Evolutionary conservation across 2,797 vertebrate genomes (phyloP), one percentile per base, ranked within the genome.

Genomic region (Falco berigora): DNA sequence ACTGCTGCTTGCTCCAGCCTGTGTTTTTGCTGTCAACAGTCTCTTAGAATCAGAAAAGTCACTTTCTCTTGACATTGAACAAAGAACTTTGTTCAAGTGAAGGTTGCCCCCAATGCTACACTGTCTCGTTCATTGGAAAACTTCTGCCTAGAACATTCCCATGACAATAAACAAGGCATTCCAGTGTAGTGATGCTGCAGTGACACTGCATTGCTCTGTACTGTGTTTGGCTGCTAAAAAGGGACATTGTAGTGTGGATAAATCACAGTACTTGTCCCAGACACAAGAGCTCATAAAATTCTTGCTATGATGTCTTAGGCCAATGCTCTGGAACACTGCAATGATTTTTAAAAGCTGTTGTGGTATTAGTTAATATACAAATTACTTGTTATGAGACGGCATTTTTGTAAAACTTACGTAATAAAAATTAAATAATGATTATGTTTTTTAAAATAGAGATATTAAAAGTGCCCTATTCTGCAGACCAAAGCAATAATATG

Each of bases 381-480:
- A 93, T 95, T 85, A 74, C 71, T 86, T 71, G 53, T 79, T 90
- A 74, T 40, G 59, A 89, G 72, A 40, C 0, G 25, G 74, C 74
- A 12, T 82, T 87, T 95, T 91, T 92, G 3, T 67, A 72, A 85
- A 94, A 86, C 50, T 90, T 94, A 40, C 0, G 52, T 85, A 75
- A 90, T 96, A 95, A 95, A 91, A 95, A 96, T 90, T 89, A 94
- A 94, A 92, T 85, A 95, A 92, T 67, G 59, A 76, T 91, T 90
- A 88, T 92, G 32, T 44, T 91, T 97, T 96, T 92, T 86, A 50
- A 90, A 85, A 81, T 50, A 76, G 86, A 62, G 68, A 7, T 75
- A 89, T 93, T 95, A 92, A 72, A 96, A 90, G n/a, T 79, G 34
- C 40, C 16, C 46, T 86, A 0, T 89, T 93, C 34, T 89, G 76